Conservation (phyloP, 2,797 vertebrate genomes). For the Gobionotothen gibberifrons region DNA sequence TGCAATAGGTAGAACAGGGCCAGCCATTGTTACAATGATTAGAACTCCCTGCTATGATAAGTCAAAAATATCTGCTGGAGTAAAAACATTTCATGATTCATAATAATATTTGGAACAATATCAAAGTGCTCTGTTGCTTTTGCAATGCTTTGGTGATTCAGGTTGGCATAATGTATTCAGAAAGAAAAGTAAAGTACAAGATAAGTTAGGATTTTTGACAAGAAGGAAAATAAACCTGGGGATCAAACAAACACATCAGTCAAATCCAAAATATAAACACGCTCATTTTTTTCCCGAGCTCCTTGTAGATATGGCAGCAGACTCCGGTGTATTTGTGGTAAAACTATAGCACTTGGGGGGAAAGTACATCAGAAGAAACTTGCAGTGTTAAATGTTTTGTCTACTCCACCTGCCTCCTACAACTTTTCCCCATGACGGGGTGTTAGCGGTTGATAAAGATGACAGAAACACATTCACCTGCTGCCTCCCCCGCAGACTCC, state of each 20-base stretch:
- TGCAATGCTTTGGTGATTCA: background rate
- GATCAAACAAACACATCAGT: constrained; percentile 3
- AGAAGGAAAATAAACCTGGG: background rate
- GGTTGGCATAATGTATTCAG: too few relatives aligned
- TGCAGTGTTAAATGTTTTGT: background rate
- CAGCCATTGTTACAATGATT: too few relatives aligned
- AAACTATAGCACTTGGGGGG: background rate
- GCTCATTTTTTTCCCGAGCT: background rate
- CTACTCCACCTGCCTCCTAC: background rate
- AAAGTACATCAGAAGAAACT: background rate
- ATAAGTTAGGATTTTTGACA: background rate
- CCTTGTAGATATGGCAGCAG: background rate
- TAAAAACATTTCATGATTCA: background rate
- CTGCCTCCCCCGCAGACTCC: constrained; percentile 15
- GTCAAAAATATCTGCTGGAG: too few relatives aligned
- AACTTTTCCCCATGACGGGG: too few relatives aligned
- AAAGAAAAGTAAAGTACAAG: background rate
- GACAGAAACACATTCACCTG: constrained; percentile 7
- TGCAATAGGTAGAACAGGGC: too few relatives aligned
- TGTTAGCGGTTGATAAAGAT: too few relatives aligned
- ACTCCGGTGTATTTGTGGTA: background rate
- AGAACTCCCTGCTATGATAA: too few relatives aligned
- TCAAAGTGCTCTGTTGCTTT: background rate
- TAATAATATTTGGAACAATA: background rate
- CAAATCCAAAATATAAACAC: background rate